A percentile compares a stretch with the other conserved stretches of the same genome.
phyloP scores from a whole-genome alignment of 2,797 vertebrate genomes.

The Gallinago nigripennis region DNA sequence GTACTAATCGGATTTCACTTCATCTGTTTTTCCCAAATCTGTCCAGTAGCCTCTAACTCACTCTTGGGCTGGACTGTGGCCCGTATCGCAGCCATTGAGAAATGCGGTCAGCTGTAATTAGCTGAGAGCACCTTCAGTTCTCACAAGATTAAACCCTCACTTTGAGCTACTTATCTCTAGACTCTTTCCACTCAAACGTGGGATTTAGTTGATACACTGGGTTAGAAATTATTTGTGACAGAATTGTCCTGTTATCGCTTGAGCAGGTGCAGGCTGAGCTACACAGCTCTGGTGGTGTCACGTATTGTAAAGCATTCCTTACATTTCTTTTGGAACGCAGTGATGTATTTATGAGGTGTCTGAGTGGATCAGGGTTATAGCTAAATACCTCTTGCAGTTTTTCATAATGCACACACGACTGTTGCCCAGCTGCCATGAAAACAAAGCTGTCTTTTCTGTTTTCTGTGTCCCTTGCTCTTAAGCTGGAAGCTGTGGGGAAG shows the following conservation, averaged over 20 bases:
- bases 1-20: background rate
- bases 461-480: background rate
- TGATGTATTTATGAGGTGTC: fast-evolving
- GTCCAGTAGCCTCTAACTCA: background rate
- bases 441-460: background rate
- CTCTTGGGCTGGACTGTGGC: background rate
- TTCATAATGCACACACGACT: background rate
- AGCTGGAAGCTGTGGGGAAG: background rate
- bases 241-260: background rate
- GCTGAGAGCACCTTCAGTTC: background rate
- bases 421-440: background rate
- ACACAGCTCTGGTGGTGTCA: background rate
- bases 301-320: background rate
- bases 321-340: background rate
- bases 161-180: background rate
- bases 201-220: fast-evolving
- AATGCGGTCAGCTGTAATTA: background rate
- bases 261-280: background rate
- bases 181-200: background rate
- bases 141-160: background rate
- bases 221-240: background rate
- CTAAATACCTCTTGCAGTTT: background rate
- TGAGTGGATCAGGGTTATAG: background rate
- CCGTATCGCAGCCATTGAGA: background rate
- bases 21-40: background rate